phyloP scores from a whole-genome alignment of 2,797 vertebrate species.

The Argya squamiceps region DNA sequence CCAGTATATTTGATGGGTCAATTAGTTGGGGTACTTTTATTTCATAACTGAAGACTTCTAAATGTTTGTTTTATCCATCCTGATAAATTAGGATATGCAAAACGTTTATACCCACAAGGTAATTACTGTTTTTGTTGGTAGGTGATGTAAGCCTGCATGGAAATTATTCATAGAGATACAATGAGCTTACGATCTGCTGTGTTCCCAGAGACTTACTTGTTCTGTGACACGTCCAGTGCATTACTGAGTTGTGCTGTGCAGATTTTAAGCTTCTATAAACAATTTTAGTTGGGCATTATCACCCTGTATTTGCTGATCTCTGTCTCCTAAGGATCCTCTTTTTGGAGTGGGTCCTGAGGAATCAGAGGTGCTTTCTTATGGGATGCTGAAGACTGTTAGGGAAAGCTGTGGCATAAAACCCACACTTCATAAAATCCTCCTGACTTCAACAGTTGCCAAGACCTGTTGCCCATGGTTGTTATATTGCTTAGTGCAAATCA shows the following conservation, averaged over 20 bases:
- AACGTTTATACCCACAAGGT: not conserved
- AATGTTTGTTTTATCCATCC: not conserved
- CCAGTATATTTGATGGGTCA: not conserved
- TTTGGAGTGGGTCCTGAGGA: not conserved
- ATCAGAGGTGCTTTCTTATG: not conserved
- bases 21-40: not conserved
- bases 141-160: not conserved
- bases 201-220: not conserved
- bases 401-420: not conserved
- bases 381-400: not conserved
- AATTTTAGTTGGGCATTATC: not conserved
- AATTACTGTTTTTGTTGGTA: not conserved
- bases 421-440: not conserved
- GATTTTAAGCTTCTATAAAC: not conserved
- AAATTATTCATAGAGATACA: not conserved
- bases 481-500: conserved; percentile 11
- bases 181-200: not conserved
- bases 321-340: not conserved
- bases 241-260: not conserved
- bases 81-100: not conserved
- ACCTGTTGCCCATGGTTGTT: conserved; percentile 30
- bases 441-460: not conserved
- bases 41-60: not conserved
- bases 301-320: not conserved
- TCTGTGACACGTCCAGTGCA: not conserved